Conservation (phyloP, 64 coral and sea anemone species). For the Catalaphyllia jardinei region DNA sequence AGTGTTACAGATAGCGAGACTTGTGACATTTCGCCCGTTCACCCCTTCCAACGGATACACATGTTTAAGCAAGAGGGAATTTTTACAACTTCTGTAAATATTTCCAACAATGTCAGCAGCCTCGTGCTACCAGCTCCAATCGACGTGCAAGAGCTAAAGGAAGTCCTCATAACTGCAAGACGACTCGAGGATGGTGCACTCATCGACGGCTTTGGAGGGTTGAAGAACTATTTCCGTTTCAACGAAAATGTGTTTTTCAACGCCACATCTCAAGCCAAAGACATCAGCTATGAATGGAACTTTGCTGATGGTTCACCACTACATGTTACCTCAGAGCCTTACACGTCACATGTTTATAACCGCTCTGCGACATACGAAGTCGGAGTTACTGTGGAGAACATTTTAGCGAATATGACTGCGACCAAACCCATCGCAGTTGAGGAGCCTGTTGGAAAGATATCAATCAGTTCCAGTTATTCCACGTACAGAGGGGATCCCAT, state of each 20-base stretch:
- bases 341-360: conserved; percentile 36
- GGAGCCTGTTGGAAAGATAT: conserved; percentile 39
- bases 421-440: conserved; percentile 55
- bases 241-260: conserved; percentile 48
- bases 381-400: conserved; percentile 57
- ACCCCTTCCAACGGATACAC: background rate
- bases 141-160: conserved; percentile 54
- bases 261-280: conserved; percentile 60
- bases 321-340: conserved; percentile 28
- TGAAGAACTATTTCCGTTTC: conserved; percentile 53
- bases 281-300: conserved; percentile 63
- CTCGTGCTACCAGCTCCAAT: conserved; percentile 13
- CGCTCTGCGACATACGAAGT: conserved; percentile 33
- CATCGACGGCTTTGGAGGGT: conserved; percentile 42
- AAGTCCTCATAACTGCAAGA: conserved; percentile 27
- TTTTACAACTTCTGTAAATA: conserved; percentile 52
- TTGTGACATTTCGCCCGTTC: background rate
- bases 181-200: conserved; percentile 33
- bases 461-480: conserved; percentile 24
- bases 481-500: conserved; percentile 66
- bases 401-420: conserved; percentile 46
- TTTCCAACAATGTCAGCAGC: conserved; percentile 83
- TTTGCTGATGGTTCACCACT: conserved; percentile 40
- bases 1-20: conserved; percentile 2
- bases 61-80: conserved; percentile 39